A percentile compares a stretch with the other conserved stretches of the same genome.
Conservation (phyloP, 2,797 vertebrate species). For the Pyrocephalus nanus region DNA sequence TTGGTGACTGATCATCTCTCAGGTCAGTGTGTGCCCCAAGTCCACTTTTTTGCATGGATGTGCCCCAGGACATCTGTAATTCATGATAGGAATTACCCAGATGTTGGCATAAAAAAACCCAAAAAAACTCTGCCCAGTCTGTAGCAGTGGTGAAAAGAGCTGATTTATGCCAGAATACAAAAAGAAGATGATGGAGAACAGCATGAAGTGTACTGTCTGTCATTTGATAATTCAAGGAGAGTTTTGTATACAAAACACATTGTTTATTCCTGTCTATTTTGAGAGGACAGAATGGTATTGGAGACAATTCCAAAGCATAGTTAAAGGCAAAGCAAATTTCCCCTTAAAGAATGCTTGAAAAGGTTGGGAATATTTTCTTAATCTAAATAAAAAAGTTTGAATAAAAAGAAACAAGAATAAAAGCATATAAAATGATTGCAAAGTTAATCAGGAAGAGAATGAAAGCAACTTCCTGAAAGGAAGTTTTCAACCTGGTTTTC, state of each 20-base stretch:
- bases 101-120: background rate
- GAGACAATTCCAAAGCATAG: background rate
- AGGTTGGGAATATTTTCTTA: background rate
- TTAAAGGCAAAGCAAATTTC: background rate
- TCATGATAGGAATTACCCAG: background rate
- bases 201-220: background rate
- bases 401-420: background rate
- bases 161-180: background rate
- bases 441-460: background rate
- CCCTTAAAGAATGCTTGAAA: background rate
- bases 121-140: background rate
- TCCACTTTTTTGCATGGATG: fast-evolving
- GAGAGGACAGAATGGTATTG: background rate
- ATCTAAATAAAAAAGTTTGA: background rate
- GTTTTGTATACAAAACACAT: background rate
- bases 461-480: background rate
- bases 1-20: background rate
- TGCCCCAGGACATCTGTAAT: background rate
- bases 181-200: background rate
- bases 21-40: background rate
- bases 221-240: background rate
- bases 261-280: background rate
- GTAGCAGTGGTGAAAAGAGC: background rate
- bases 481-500: background rate
- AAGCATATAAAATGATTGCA: background rate